These are phyloP conservation scores for Lutraria lutraria DNA, from an alignment of 2,888 invertebrate genomes.

Conservation along the genomic window DNA sequence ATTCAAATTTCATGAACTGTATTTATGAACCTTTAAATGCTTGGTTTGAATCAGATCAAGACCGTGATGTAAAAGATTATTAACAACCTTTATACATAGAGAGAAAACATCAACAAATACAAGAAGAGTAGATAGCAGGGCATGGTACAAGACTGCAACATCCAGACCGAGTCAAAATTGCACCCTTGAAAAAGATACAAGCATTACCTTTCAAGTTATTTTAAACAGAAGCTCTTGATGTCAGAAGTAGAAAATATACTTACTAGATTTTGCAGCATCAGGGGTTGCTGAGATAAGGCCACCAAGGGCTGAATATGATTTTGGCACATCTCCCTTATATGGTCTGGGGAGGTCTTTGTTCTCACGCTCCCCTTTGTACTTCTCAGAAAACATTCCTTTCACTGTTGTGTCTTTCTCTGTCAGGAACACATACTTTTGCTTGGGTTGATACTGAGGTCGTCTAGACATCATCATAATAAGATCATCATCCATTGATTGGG, in stretches of 20 bases:
- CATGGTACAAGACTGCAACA: not conserved
- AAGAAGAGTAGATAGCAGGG: not conserved
- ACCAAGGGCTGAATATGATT: conserved; percentile 74
- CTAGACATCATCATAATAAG: conserved; percentile 67
- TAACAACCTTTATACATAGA: not conserved
- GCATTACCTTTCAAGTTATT: not conserved
- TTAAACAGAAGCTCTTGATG: not conserved
- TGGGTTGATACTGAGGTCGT: conserved; percentile 55
- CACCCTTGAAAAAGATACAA: not conserved
- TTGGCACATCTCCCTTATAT: conserved; percentile 70
- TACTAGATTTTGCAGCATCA: conserved; percentile 48
- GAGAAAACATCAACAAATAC: not conserved
- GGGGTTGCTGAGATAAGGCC: conserved; percentile 57
- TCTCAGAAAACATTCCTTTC: conserved; percentile 79
- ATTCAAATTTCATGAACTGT: not conserved
- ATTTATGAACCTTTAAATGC: not conserved
- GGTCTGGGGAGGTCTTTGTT: conserved; percentile 71
- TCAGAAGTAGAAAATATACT: not conserved
- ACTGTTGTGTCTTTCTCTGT: conserved; percentile 79
- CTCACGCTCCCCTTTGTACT: conserved; percentile 74
- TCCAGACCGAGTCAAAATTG: too few relatives aligned
- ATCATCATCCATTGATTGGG: conserved; percentile 71
- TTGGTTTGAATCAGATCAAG: not conserved
- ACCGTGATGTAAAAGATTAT: not conserved
- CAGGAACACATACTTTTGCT: conserved; percentile 79